Evolutionary conservation across 2,797 vertebrate species (phyloP).

Genomic region (Neosilurus mollespiculum): DNA sequence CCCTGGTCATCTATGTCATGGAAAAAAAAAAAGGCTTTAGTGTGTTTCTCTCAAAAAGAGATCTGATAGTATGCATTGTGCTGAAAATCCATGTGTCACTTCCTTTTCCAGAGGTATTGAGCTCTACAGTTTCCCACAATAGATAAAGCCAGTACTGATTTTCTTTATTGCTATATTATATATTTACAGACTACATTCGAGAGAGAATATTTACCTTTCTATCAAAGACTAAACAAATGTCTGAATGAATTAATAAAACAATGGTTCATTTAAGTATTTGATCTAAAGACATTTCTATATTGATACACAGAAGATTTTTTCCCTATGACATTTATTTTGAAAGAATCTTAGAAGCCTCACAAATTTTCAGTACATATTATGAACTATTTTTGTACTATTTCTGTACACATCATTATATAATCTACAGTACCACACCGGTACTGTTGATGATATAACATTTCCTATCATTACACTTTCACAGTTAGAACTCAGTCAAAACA

Average conservation of each 20-base stretch:
- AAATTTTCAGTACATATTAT: not conserved
- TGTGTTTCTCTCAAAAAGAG: conserved; percentile 62
- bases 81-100: conserved; percentile 66
- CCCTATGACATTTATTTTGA: too few relatives aligned
- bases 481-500: not conserved
- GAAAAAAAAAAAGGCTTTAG: conserved; percentile 5
- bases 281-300: too few relatives aligned
- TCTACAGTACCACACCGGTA: too few relatives aligned
- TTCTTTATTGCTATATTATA: not conserved
- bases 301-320: too few relatives aligned
- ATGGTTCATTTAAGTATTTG: not conserved
- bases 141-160: not conserved
- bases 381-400: too few relatives aligned
- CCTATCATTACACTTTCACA: not conserved
- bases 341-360: not conserved
- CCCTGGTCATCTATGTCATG: not conserved
- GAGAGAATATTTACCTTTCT: not conserved
- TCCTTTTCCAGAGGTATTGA: conserved; percentile 61
- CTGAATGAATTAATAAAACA: not conserved
- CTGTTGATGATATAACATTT: conserved; percentile 17
- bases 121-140: conserved; percentile 59
- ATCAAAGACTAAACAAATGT: not conserved
- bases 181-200: conserved; percentile 13
- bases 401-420: too few relatives aligned
- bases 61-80: conserved; percentile 69